Evolutionary conservation across 2,888 invertebrate species (phyloP).

Genomic region (Cephus sareptanus): DNA sequence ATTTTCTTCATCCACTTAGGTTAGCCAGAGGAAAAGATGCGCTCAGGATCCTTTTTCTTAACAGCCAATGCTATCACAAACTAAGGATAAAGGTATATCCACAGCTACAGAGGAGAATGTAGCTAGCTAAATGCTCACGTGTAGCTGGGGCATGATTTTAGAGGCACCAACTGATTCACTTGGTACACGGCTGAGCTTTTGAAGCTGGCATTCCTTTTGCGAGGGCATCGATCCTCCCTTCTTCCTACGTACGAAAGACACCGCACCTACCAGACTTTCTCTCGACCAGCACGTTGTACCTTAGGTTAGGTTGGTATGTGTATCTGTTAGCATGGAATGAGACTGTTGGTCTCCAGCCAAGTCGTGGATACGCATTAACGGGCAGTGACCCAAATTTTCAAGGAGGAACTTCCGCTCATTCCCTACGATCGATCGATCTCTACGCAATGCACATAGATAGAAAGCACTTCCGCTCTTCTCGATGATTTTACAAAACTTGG

Average conservation of each 20-base stretch:
- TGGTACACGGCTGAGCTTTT: not conserved
- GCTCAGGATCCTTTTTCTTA: not conserved
- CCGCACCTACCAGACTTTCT: not conserved
- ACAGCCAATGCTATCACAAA: not conserved
- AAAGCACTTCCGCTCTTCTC: not conserved
- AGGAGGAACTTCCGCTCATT: conserved; percentile 32
- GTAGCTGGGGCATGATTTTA: not conserved
- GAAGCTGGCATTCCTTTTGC: not conserved
- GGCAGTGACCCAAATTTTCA: conserved; percentile 37
- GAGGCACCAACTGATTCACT: not conserved
- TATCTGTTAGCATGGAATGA: conserved; percentile 12
- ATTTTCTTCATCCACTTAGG: not conserved
- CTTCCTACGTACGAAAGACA: not conserved
- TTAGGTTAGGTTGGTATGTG: not conserved
- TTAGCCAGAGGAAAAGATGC: not conserved
- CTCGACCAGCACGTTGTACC: not conserved
- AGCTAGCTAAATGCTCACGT: not conserved
- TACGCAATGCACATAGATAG: not conserved
- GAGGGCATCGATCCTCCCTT: not conserved
- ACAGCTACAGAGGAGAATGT: not conserved
- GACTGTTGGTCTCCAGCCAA: conserved; percentile 45
- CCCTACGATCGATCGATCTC: not conserved
- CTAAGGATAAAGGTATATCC: not conserved
- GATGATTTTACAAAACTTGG: not conserved
- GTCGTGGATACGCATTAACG: conserved; percentile 38